A percentile compares a stretch with the other conserved stretches of the same genome.
Evolutionary conservation across 2,797 vertebrate species (phyloP).

Genomic region (Enteromius mattozi): DNA sequence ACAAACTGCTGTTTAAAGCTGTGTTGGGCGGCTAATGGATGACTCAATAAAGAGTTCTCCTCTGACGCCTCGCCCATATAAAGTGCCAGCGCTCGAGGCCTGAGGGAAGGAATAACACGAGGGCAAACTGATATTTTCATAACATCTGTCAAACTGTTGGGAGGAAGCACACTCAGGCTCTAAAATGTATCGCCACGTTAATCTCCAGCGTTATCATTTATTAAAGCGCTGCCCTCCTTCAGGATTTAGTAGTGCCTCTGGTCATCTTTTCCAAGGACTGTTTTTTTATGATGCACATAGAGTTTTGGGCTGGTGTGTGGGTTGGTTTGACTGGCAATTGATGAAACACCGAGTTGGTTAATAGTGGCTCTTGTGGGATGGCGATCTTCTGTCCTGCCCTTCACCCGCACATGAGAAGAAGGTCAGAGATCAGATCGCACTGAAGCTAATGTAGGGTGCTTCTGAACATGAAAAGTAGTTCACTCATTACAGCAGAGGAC

Average conservation of each 20-base stretch:
- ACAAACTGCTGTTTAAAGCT: conserved; percentile 60
- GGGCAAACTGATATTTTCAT: conserved; percentile 72
- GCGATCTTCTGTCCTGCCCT: conserved; percentile 37
- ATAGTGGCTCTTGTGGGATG: conserved; percentile 51
- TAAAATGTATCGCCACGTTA: conserved; percentile 61
- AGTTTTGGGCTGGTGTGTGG: background rate
- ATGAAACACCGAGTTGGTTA: conserved; percentile 41
- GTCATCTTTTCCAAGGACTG: conserved; percentile 33
- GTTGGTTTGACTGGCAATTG: conserved; percentile 22
- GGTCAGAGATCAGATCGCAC: conserved; percentile 16
- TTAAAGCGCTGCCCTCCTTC: conserved; percentile 49
- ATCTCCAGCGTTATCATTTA: conserved; percentile 56
- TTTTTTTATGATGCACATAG: conserved; percentile 32
- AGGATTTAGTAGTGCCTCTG: conserved; percentile 37
- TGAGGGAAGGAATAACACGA: conserved; percentile 68
- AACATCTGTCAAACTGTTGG: conserved; percentile 66
- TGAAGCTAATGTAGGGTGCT: conserved; percentile 25
- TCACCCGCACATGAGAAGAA: conserved; percentile 41
- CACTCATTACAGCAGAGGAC: conserved; percentile 26
- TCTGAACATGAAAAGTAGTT: conserved; percentile 46
- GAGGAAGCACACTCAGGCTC: conserved; percentile 57
- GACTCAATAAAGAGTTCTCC: conserved; percentile 50
- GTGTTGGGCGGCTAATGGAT: conserved; percentile 58
- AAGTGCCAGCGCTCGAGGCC: conserved; percentile 58
- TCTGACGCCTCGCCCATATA: conserved; percentile 47